These are phyloP conservation scores for Digitonthophagus gazella DNA, from an alignment of 2,888 invertebrate genomes.

Conservation along the genomic window DNA sequence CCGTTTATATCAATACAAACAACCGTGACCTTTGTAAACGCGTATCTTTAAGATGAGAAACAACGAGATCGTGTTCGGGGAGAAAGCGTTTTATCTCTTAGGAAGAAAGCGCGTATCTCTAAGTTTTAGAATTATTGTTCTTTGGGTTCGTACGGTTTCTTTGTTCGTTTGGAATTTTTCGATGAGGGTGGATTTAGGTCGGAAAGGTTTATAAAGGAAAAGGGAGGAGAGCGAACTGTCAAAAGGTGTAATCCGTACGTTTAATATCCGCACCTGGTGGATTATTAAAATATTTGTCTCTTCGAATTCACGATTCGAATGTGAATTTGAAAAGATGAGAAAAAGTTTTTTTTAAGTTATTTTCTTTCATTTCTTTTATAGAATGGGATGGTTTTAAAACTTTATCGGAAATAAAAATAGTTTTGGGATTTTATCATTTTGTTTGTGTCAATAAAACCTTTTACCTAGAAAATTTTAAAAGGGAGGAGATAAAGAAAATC, in stretches of 20 bases:
- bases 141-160: not conserved
- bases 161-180: not conserved
- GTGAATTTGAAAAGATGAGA: no score
- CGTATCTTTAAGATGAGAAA: not conserved
- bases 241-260: not conserved
- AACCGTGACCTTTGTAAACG: not conserved
- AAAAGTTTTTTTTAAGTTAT: not conserved
- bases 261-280: not conserved
- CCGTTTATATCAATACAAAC: not conserved
- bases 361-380: not conserved
- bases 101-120: not conserved
- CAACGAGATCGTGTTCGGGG: not conserved
- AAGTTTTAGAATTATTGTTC: not conserved
- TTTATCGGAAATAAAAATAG: no score
- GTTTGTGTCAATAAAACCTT: no score
- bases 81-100: not conserved
- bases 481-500: no score
- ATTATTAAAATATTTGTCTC: not conserved
- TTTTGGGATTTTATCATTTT: no score
- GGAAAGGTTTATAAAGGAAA: not conserved
- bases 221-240: not conserved
- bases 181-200: not conserved
- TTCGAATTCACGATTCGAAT: not conserved
- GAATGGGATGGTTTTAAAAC: no score
- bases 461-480: no score